phyloP scores from a whole-genome alignment of 2,888 invertebrate species.

The Caenorhabditis afra region DNA sequence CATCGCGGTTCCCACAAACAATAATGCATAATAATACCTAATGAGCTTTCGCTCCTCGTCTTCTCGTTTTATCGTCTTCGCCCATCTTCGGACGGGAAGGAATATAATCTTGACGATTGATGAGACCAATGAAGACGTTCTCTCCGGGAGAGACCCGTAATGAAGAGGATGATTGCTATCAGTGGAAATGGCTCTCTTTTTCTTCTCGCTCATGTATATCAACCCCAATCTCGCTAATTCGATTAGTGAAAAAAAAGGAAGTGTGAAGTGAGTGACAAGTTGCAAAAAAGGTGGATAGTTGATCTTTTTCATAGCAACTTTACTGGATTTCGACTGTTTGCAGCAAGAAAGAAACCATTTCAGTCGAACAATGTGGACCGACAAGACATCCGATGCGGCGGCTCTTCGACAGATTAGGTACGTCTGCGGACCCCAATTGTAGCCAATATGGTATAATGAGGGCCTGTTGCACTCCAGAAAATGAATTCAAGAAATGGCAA shows the following conservation, averaged over 20 bases:
- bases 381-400: too few relatives aligned
- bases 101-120: constrained; percentile 38
- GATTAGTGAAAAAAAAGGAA: constrained; percentile 41
- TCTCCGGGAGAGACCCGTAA: constrained; percentile 17
- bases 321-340: too few relatives aligned
- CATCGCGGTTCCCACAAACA: constrained; percentile 55
- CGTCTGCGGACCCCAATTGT: constrained; percentile 26
- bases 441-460: constrained; percentile 33
- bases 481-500: not conserved
- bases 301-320: too few relatives aligned
- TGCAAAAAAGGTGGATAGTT: not conserved
- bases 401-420: not conserved
- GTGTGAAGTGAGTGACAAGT: constrained; percentile 36
- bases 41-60: constrained; percentile 52
- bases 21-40: constrained; percentile 56
- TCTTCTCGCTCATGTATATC: constrained; percentile 6
- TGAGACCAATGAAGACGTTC: constrained; percentile 41
- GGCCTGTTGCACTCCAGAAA: not conserved
- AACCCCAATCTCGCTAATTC: constrained; percentile 48
- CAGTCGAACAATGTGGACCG: too few relatives aligned
- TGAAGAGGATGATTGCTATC: constrained; percentile 35
- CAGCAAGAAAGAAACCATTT: too few relatives aligned
- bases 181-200: constrained; percentile 18
- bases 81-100: constrained; percentile 21
- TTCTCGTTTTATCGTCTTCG: constrained; percentile 33